Conservation (phyloP, 2,888 invertebrate genomes). For the Lordiphosa andalusiaca region DNA sequence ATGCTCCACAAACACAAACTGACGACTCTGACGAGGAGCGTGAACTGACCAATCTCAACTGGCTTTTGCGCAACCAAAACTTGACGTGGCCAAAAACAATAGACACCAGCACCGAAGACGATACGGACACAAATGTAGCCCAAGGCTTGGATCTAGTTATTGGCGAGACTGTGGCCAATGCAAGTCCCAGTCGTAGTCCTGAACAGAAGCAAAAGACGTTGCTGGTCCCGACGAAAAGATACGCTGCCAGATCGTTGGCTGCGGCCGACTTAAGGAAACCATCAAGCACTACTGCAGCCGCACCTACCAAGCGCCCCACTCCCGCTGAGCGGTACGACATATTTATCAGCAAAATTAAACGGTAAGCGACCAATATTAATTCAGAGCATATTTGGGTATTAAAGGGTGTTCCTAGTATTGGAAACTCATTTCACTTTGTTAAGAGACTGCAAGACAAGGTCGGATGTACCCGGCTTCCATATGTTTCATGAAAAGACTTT, state of each 20-base stretch:
- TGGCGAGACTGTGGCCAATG: not conserved
- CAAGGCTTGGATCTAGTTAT: not conserved
- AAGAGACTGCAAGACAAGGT: too few species aligned
- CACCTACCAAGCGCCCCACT: conserved; percentile 64
- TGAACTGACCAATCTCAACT: conserved; percentile 78
- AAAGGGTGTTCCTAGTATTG: too few species aligned
- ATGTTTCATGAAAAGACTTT: too few species aligned
- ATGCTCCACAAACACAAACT: conserved; percentile 3
- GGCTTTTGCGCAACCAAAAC: conserved; percentile 78
- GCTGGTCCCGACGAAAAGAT: not conserved
- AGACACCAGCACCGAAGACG: conserved; percentile 56
- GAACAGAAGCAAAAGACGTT: conserved; percentile 1
- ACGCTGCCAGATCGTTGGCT: not conserved
- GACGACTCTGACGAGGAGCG: conserved; percentile 76
- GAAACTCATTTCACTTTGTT: too few species aligned
- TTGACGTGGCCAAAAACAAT: conserved; percentile 73
- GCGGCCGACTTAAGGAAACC: conserved; percentile 16
- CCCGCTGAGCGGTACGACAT: conserved; percentile 77
- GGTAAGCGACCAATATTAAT: conserved; percentile 42
- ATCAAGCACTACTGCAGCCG: not conserved
- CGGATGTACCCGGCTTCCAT: too few species aligned
- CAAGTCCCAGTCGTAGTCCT: not conserved
- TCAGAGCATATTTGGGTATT: too few species aligned
- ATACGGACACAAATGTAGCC: conserved; percentile 16
- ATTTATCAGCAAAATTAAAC: conserved; percentile 77